phyloP scores from a whole-genome alignment of 2,113 vertebrate species.

The Coturnix japonica region DNA sequence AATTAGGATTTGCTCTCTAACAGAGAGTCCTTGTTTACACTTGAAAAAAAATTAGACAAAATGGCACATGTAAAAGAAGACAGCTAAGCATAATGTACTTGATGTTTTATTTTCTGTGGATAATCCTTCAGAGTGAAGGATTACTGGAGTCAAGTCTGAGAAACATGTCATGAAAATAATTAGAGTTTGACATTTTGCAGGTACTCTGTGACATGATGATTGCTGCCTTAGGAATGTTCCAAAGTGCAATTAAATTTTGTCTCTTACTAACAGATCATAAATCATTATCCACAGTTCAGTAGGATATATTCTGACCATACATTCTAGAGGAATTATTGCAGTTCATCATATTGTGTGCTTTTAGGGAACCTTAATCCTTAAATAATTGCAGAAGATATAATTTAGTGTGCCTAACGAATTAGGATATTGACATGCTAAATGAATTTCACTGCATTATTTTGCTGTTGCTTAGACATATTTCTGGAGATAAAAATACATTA shows the following conservation, averaged over 20 bases:
- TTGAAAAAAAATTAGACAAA: not conserved
- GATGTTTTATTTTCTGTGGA: constrained; percentile 18
- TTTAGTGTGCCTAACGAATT: not conserved
- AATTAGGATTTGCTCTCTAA: not conserved
- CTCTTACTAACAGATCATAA: constrained; percentile 24
- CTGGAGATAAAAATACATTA: not conserved
- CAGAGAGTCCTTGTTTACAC: not conserved
- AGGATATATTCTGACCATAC: constrained; percentile 13
- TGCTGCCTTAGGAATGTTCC: constrained; percentile 35
- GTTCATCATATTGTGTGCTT: constrained; percentile 17
- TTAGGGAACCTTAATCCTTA: constrained; percentile 47
- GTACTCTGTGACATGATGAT: constrained; percentile 44
- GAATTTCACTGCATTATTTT: not conserved
- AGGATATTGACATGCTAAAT: not conserved
- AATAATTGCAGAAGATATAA: constrained; percentile 18
- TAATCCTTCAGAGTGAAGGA: constrained; percentile 44
- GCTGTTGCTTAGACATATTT: not conserved
- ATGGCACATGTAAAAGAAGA: not conserved
- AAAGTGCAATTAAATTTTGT: constrained; percentile 36
- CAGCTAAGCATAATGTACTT: not conserved
- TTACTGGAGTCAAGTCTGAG: constrained; percentile 25
- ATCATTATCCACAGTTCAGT: constrained; percentile 24
- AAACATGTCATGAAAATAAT: constrained; percentile 38
- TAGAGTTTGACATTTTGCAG: constrained; percentile 36
- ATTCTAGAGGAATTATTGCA: constrained; percentile 18